Evolutionary conservation across 2,888 invertebrate species (phyloP).

Genomic region (Iselma pallidipennis): DNA sequence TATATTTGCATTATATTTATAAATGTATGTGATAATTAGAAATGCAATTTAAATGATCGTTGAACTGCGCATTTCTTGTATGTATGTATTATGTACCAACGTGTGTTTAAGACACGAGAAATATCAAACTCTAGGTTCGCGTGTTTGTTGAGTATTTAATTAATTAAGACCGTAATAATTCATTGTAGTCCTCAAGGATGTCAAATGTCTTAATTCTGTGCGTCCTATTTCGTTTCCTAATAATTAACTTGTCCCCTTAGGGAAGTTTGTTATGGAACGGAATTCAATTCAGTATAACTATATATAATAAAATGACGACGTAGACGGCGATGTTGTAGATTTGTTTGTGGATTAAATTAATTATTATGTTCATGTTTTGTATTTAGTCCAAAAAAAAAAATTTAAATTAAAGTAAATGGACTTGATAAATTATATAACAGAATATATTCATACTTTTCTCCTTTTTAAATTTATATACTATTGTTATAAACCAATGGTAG

Average conservation of each 20-base stretch:
- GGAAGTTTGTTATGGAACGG: conserved; percentile 35
- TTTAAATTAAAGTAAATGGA: neutral
- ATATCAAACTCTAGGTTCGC: conserved; percentile 30
- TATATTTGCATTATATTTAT: conserved; percentile 15
- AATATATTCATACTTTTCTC: conserved; percentile 11
- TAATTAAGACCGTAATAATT: conserved; percentile 48
- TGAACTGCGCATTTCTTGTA: conserved; percentile 33
- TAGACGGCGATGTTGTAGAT: conserved; percentile 11
- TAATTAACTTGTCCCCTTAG: conserved; percentile 49
- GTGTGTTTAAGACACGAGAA: conserved; percentile 15
- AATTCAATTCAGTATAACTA: conserved; percentile 32
- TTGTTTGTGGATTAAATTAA: conserved; percentile 26
- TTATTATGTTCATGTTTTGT: conserved; percentile 11
- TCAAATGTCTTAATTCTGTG: conserved; percentile 51
- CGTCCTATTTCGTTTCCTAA: conserved; percentile 46
- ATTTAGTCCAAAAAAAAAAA: neutral
- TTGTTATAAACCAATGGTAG: conserved; percentile 1
- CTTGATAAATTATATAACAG: conserved; percentile 2
- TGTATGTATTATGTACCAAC: no score
- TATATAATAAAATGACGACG: conserved; percentile 3
- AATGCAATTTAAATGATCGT: conserved; percentile 33
- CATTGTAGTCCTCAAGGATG: conserved; percentile 49
- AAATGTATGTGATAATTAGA: conserved; percentile 11
- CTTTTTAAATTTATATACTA: conserved; percentile 2
- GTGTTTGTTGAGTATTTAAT: conserved; percentile 45